A percentile compares a stretch with the other conserved stretches of the same genome.
These are phyloP conservation scores for Parasteatoda lunata DNA, from an alignment of 2,888 invertebrate species.

Conservation along the genomic window DNA sequence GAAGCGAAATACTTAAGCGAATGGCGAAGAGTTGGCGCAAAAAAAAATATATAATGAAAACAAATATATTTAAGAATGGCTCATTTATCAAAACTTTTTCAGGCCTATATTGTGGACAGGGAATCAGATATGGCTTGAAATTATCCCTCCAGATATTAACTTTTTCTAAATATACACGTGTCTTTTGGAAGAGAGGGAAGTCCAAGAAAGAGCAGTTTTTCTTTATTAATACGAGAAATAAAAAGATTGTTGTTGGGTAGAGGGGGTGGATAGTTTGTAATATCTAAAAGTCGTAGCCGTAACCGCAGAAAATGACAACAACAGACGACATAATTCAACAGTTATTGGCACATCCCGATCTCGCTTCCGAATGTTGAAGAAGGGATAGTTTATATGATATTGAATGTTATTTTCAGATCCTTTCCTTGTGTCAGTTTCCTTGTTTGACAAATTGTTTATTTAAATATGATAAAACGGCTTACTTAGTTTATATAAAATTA, in stretches of 20 bases:
- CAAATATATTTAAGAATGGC: conserved; percentile 3
- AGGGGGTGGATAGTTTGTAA: conserved; percentile 38
- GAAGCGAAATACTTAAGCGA: neutral
- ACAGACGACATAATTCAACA: conserved; percentile 60
- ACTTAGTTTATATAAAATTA: too few species aligned
- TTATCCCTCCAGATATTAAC: conserved; percentile 49
- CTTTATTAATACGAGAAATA: conserved; percentile 52
- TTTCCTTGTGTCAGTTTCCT: neutral
- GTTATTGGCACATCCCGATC: conserved; percentile 64
- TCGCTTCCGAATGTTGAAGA: conserved; percentile 40
- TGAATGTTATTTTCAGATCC: neutral
- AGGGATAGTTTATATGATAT: neutral
- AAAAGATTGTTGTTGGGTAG: conserved; percentile 2
- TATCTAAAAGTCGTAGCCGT: conserved; percentile 30
- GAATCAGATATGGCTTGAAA: conserved; percentile 25
- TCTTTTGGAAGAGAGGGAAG: neutral
- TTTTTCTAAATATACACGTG: conserved; percentile 14
- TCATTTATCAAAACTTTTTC: conserved; percentile 5
- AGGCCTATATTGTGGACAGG: conserved; percentile 1
- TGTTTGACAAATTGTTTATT: neutral
- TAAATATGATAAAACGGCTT: too few species aligned
- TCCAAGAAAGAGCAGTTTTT: conserved; percentile 15
- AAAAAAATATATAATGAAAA: neutral
- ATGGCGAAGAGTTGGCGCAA: neutral
- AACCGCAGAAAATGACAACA: conserved; percentile 57